Conservation (phyloP, 1,140 invertebrate genomes). For the Diplogasteroides magnus region DNA sequence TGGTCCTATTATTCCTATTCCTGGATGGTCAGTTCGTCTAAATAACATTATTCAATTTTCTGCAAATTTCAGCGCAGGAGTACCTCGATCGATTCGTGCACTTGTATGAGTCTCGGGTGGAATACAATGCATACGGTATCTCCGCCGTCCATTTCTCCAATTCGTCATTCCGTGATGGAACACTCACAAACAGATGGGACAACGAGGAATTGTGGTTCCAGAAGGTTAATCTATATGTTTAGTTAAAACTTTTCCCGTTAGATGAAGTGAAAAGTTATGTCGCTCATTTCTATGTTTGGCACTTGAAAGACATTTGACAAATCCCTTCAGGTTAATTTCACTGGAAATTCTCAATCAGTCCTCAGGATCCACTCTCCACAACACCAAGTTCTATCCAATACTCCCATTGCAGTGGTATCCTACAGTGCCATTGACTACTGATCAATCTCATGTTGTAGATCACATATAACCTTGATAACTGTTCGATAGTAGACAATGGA, state of each 20-base stretch:
- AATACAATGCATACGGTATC: conserved; percentile 51
- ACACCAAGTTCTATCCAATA: conserved; percentile 56
- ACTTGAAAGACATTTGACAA: conserved; percentile 9
- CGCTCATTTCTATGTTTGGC: background rate
- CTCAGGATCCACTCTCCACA: conserved; percentile 53
- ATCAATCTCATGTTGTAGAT: conserved; percentile 75
- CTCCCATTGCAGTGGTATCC: conserved; percentile 56
- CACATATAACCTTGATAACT: conserved; percentile 70
- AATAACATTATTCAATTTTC: background rate
- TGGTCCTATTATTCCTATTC: conserved; percentile 48
- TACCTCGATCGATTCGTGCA: conserved; percentile 51
- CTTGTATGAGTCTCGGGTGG: conserved; percentile 42
- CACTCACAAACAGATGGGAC: conserved; percentile 48
- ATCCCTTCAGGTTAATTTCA: conserved; percentile 46
- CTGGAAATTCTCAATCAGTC: conserved; percentile 47
- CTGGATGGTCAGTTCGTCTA: conserved; percentile 41
- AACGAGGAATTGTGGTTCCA: conserved; percentile 54
- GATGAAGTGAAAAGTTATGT: no score
- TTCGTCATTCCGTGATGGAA: conserved; percentile 39
- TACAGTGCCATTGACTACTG: conserved; percentile 9
- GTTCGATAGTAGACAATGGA: conserved; percentile 71
- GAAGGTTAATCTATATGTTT: conserved; percentile 25
- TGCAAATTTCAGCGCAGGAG: conserved; percentile 38
- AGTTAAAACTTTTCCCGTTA: background rate
- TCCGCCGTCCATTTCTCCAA: conserved; percentile 54